Conservation (phyloP, 30 jellyfish, hydroid and myxozoan species). For the Haliclystus octoradiatus region DNA sequence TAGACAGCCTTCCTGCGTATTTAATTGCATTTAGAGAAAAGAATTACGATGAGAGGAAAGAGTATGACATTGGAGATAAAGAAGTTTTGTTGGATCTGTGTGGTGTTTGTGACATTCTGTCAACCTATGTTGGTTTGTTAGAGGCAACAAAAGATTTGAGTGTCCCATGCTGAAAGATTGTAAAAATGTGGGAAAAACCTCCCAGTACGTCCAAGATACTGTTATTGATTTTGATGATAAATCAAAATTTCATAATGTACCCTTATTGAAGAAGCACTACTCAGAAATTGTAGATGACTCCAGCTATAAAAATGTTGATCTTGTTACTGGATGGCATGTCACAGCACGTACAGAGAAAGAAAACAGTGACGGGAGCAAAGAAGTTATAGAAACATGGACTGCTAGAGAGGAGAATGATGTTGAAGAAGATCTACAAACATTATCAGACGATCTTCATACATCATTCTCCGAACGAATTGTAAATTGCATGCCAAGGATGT, state of each 20-base stretch:
- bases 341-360: neutral
- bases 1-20: slow-evolving; percentile 28
- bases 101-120: slow-evolving; percentile 27
- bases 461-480: neutral
- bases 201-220: too few relatives aligned
- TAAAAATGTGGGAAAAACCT: neutral
- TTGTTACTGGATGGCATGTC: neutral
- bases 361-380: neutral
- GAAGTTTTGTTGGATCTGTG: slow-evolving; percentile 26
- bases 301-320: neutral
- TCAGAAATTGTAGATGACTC: neutral
- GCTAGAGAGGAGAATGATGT: neutral
- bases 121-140: too few relatives aligned
- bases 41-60: slow-evolving; percentile 19
- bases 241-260: neutral
- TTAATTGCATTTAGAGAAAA: slow-evolving; percentile 9
- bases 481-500: neutral
- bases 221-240: neutral
- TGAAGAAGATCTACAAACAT: neutral
- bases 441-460: neutral
- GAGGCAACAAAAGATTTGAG: neutral
- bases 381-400: neutral
- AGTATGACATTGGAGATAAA: slow-evolving; percentile 20
- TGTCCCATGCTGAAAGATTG: neutral
- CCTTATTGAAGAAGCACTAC: neutral